Evolutionary conservation across 1,140 invertebrate genomes (phyloP).

Genomic region (Acyrthosiphon pisum): DNA sequence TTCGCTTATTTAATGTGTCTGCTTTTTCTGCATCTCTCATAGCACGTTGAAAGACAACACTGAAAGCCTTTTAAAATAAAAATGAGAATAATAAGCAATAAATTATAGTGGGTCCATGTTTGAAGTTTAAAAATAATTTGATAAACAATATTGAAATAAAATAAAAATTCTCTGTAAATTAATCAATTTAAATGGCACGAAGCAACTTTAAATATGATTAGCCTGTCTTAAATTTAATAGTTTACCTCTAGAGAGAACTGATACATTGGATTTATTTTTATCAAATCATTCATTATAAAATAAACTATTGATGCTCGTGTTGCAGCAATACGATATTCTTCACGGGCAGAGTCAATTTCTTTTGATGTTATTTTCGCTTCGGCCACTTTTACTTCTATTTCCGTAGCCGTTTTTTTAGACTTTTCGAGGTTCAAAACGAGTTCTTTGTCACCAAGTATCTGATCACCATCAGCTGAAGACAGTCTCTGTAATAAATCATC

Average conservation of each 20-base stretch:
- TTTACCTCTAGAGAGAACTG: slow-evolving; percentile 90
- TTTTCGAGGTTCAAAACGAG: slow-evolving; percentile 92
- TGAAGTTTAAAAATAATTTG: not conserved
- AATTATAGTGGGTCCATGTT: not conserved
- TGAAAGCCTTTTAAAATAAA: slow-evolving; percentile 74
- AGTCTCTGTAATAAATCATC: slow-evolving; percentile 86
- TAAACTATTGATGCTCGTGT: slow-evolving; percentile 88
- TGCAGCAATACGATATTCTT: slow-evolving; percentile 86
- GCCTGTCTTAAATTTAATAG: not conserved
- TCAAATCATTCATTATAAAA: slow-evolving; percentile 92
- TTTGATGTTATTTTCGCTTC: slow-evolving; percentile 85
- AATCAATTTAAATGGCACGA: not conserved
- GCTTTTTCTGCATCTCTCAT: slow-evolving; percentile 74
- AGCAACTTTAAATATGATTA: not conserved
- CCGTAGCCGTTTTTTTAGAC: slow-evolving; percentile 90
- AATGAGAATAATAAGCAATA: not conserved
- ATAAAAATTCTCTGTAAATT: not conserved
- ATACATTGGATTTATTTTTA: slow-evolving; percentile 95
- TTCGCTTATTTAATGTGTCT: slow-evolving; percentile 75
- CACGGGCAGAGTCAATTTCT: slow-evolving; percentile 89
- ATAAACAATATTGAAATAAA: not conserved
- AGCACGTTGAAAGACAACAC: slow-evolving; percentile 89
- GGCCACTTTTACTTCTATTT: slow-evolving; percentile 84
- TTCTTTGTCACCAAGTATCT: slow-evolving; percentile 88
- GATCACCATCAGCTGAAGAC: slow-evolving; percentile 81